phyloP scores from a whole-genome alignment of 2,113 vertebrate genomes.

The Hippocampus abdominalis region DNA sequence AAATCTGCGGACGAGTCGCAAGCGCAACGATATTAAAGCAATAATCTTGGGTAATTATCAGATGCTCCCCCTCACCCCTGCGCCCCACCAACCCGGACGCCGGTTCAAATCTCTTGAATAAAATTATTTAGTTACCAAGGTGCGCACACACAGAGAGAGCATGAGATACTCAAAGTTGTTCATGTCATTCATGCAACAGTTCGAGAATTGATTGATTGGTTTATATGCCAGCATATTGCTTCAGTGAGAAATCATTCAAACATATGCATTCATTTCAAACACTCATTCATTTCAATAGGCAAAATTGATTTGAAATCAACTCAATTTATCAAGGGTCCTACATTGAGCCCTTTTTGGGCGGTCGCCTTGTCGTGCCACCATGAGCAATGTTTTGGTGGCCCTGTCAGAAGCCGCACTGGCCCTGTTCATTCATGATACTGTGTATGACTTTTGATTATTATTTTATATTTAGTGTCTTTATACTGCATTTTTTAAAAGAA shows the following conservation, averaged over 20 bases:
- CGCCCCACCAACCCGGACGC: not conserved
- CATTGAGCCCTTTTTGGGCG: too few species aligned
- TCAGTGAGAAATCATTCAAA: not conserved
- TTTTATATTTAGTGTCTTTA: too few species aligned
- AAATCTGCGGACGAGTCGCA: slow-evolving; percentile 94
- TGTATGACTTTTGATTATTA: too few species aligned
- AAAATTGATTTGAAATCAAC: too few species aligned
- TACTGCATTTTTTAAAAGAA: too few species aligned
- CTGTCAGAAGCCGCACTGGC: too few species aligned
- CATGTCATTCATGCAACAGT: not conserved
- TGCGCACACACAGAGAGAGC: not conserved
- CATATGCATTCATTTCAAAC: not conserved
- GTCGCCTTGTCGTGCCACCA: too few species aligned
- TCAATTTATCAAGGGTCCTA: too few species aligned
- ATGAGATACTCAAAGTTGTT: not conserved
- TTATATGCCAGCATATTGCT: not conserved
- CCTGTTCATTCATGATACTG: too few species aligned
- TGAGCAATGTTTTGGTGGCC: too few species aligned
- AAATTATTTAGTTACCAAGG: slow-evolving; percentile 1
- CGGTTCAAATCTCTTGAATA: not conserved
- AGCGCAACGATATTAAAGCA: slow-evolving; percentile 96
- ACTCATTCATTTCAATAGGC: too few species aligned
- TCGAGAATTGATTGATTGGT: not conserved
- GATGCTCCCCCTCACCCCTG: slow-evolving; percentile 55
- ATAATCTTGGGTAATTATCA: slow-evolving; percentile 99